These are phyloP conservation scores for Lutraria rhynchaena DNA, from an alignment of 1,140 invertebrate genomes.

Conservation along the genomic window DNA sequence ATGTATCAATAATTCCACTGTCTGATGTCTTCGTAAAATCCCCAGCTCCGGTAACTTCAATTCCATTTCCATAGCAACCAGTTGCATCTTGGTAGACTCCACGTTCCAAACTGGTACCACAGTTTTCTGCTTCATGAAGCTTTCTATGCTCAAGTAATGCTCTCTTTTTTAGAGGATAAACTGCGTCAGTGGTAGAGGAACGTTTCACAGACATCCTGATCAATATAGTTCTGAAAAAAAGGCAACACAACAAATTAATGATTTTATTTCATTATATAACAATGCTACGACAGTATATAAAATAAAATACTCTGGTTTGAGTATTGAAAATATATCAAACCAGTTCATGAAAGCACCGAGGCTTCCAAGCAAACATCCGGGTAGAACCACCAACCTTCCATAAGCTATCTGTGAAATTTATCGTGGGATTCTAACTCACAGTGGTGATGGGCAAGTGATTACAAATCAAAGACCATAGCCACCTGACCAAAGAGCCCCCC, in stretches of 20 bases:
- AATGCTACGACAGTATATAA: not conserved
- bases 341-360: not conserved
- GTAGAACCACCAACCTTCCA: too few relatives aligned
- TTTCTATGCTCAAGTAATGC: conserved; percentile 36
- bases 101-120: not conserved
- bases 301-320: not conserved
- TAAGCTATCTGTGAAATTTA: too few relatives aligned
- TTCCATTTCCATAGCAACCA: conserved; percentile 1
- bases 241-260: too few relatives aligned
- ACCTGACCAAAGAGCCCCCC: too few relatives aligned
- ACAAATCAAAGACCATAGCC: too few relatives aligned
- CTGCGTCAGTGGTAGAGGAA: conserved; percentile 1
- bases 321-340: not conserved
- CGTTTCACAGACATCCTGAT: conserved; percentile 23
- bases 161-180: conserved; percentile 52
- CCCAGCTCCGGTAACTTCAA: too few relatives aligned
- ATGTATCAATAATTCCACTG: not conserved
- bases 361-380: not conserved
- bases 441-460: too few relatives aligned
- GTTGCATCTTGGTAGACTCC: conserved; percentile 1
- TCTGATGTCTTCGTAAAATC: not conserved
- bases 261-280: not conserved
- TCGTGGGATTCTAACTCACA: not conserved
- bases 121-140: conserved; percentile 23
- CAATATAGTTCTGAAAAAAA: too few relatives aligned